phyloP scores from a whole-genome alignment of 2,113 vertebrate species.

The Dermatemys mawii region DNA sequence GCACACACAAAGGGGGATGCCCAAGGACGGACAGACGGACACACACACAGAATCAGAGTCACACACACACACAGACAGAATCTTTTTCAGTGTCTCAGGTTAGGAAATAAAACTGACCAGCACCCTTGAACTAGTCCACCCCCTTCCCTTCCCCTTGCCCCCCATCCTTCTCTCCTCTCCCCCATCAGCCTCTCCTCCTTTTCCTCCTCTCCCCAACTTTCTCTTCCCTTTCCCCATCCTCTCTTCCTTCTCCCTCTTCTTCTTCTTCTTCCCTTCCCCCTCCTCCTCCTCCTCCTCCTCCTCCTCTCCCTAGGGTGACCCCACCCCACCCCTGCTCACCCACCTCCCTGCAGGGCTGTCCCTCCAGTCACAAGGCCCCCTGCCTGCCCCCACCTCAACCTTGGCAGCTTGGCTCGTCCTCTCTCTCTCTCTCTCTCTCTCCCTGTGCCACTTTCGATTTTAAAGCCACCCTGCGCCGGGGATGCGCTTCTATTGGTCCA shows the following conservation, averaged over 20 bases:
- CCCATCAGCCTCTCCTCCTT: too few relatives aligned
- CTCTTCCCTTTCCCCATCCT: accelerated
- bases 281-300: too few relatives aligned
- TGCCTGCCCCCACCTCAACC: not conserved
- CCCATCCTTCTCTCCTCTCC: too few relatives aligned
- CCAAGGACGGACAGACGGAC: too few relatives aligned
- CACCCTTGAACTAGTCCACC: not conserved
- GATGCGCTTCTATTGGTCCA: not conserved
- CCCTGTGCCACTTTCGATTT: not conserved
- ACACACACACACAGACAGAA: not conserved
- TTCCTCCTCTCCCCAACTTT: accelerated
- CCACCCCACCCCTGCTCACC: too few relatives aligned
- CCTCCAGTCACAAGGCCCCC: not conserved
- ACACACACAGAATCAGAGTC: too few relatives aligned
- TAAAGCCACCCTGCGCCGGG: not conserved
- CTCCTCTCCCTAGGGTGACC: too few relatives aligned
- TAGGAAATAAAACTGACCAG: not conserved
- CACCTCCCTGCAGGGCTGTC: not conserved
- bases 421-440: not conserved
- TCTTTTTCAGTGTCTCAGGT: not conserved
- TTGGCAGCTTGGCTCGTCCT: too few relatives aligned
- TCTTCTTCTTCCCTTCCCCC: accelerated
- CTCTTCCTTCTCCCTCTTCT: not conserved
- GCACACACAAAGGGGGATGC: too few relatives aligned
- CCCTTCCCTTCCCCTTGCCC: too few relatives aligned